Percentiles rank a stretch among this genome's conserved stretches.
These are phyloP conservation scores for Psammodynastes pulverulentus DNA, from an alignment of 2,113 vertebrate genomes.

Conservation along the genomic window DNA sequence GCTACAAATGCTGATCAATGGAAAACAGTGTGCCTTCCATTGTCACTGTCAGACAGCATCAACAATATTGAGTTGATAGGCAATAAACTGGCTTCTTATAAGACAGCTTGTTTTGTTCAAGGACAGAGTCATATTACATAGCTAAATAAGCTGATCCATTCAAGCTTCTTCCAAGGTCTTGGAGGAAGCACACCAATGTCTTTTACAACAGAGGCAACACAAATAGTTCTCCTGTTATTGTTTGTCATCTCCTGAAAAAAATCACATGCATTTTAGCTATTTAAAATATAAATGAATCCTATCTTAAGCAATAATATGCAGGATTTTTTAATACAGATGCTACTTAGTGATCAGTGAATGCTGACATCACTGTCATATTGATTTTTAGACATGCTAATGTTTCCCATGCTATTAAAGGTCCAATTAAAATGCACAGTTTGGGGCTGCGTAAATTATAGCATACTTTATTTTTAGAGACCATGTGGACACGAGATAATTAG, in stretches of 20 bases:
- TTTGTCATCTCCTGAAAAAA: background rate
- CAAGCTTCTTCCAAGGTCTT: background rate
- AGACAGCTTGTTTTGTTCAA: background rate
- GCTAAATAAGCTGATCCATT: background rate
- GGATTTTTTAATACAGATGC: background rate
- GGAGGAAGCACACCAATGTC: background rate
- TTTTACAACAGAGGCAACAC: background rate
- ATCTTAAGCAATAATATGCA: background rate
- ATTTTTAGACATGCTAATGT: background rate
- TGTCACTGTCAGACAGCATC: background rate
- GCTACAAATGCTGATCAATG: background rate
- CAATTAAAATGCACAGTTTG: conserved; percentile 20
- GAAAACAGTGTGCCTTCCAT: background rate
- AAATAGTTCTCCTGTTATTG: background rate
- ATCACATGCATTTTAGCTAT: background rate
- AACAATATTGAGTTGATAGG: background rate
- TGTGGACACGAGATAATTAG: conserved; percentile 17
- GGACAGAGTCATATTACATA: background rate
- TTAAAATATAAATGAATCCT: background rate
- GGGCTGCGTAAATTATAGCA: conserved; percentile 3
- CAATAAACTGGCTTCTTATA: background rate
- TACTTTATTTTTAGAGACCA: background rate
- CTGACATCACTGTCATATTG: background rate
- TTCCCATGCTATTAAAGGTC: conserved; percentile 7
- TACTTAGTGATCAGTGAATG: background rate